phyloP scores from a whole-genome alignment of 2,113 vertebrate species.

The Lanius ludovicianus region DNA sequence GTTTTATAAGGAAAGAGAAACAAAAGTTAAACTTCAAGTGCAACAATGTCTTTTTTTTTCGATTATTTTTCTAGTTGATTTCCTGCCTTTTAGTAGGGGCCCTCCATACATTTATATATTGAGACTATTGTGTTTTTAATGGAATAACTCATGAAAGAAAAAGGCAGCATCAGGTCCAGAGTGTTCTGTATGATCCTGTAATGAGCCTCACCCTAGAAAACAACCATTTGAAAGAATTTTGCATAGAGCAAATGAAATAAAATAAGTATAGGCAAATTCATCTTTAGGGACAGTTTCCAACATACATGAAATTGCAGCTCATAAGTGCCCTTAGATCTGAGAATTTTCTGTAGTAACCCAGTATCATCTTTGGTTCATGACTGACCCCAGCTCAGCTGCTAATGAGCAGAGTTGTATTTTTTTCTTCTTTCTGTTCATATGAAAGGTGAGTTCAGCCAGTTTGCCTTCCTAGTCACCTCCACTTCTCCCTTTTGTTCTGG shows the following conservation, averaged over 20 bases:
- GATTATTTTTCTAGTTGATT: slow-evolving; percentile 59
- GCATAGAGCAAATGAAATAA: background rate
- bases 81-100: background rate
- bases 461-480: background rate
- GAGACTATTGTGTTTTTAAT: background rate
- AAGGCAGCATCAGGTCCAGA: background rate
- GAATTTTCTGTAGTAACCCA: background rate
- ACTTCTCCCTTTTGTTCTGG: background rate
- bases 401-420: background rate
- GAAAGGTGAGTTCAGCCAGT: background rate
- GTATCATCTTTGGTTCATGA: background rate
- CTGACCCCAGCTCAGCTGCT: background rate
- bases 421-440: background rate
- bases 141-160: background rate
- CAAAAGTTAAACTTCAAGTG: slow-evolving; percentile 56
- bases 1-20: slow-evolving; percentile 59
- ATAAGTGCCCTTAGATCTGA: background rate
- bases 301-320: background rate
- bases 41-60: background rate
- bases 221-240: background rate
- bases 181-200: background rate
- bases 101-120: background rate
- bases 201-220: background rate
- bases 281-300: background rate
- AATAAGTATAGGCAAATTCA: background rate